Conservation (phyloP, 1,140 invertebrate species). For the Paraescarpia echinospica region DNA sequence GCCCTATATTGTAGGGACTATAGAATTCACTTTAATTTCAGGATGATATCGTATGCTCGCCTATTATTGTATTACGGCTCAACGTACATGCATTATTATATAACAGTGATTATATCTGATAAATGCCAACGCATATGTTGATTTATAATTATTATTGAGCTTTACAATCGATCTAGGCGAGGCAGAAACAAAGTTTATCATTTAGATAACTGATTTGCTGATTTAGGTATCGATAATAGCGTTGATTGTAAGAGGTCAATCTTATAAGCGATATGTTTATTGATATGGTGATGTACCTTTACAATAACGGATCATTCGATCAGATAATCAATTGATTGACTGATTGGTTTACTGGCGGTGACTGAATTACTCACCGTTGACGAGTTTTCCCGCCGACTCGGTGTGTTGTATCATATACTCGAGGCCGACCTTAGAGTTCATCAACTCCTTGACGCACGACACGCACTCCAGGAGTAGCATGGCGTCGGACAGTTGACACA, state of each 20-base stretch:
- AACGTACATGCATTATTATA: no score
- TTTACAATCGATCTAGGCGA: no score
- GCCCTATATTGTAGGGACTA: no score
- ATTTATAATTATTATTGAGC: no score
- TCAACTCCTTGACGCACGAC: conserved; percentile 58
- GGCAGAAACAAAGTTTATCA: no score
- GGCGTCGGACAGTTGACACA: conserved; percentile 54
- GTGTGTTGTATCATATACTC: conserved; percentile 39
- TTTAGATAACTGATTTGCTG: neutral
- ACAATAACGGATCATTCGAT: neutral
- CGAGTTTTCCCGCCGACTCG: neutral
- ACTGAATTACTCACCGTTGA: neutral
- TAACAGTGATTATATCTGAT: no score
- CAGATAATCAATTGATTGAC: neutral
- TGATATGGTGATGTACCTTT: neutral
- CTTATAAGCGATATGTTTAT: no score
- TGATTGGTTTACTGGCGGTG: conserved; percentile 17
- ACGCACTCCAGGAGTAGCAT: conserved; percentile 60
- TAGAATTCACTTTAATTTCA: no score
- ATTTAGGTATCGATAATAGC: neutral
- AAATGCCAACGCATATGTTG: no score
- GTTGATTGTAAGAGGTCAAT: no score
- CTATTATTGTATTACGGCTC: no score
- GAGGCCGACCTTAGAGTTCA: conserved; percentile 61
- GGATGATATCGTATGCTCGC: no score